These are phyloP conservation scores for Hyposoter dolosus DNA, from an alignment of 2,888 invertebrate species.

Conservation along the genomic window DNA sequence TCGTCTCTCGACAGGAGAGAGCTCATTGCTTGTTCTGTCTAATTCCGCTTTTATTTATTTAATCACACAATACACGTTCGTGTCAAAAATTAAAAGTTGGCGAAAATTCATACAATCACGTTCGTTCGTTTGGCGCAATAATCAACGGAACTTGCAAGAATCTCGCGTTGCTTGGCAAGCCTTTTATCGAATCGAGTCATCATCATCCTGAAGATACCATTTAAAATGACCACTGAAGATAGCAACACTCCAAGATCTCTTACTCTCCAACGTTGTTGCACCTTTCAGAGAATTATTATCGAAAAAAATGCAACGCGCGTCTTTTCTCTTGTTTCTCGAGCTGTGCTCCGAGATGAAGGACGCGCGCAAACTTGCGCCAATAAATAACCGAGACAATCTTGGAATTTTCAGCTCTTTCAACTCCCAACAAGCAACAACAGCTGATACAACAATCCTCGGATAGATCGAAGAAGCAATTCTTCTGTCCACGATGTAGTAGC, in stretches of 20 bases:
- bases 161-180: constrained; percentile 45
- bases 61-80: constrained; percentile 27
- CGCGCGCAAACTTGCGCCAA: not conserved
- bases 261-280: constrained; percentile 19
- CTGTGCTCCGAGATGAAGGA: constrained; percentile 7
- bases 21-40: constrained; percentile 52
- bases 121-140: not conserved
- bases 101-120: not conserved
- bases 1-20: constrained; percentile 21
- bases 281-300: constrained; percentile 29
- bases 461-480: constrained; percentile 65
- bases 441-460: constrained; percentile 27
- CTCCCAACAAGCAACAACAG: constrained; percentile 30
- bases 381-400: constrained; percentile 45
- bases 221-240: constrained; percentile 45
- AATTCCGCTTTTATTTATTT: constrained; percentile 45
- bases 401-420: constrained; percentile 58
- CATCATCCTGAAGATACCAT: constrained; percentile 58
- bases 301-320: not conserved
- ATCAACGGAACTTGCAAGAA: not conserved
- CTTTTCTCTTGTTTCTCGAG: constrained; percentile 18
- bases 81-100: constrained; percentile 32
- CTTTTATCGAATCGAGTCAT: constrained; percentile 30
- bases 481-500: constrained; percentile 70
- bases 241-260: constrained; percentile 44